A percentile compares a stretch with the other conserved stretches of the same genome.
phyloP scores from a whole-genome alignment of 2,888 invertebrate species.

The Seira sanloemensis region DNA sequence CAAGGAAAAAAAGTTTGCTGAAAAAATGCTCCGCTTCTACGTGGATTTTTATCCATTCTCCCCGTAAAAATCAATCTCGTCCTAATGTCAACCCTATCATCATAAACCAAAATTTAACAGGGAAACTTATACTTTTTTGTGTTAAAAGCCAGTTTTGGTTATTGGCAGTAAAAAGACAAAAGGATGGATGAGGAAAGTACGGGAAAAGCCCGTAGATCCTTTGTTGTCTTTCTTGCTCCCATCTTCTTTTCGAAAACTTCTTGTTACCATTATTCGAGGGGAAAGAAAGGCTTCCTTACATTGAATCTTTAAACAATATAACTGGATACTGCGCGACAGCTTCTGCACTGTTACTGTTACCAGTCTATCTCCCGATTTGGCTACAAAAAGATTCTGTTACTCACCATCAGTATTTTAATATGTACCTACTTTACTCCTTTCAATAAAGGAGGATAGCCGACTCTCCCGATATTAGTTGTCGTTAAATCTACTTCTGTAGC shows the following conservation, averaged over 20 bases:
- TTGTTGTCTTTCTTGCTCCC: slow-evolving; percentile 26
- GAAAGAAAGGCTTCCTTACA: too few relatives aligned
- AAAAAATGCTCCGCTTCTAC: slow-evolving; percentile 55
- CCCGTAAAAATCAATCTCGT: slow-evolving; percentile 70
- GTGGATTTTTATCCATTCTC: slow-evolving; percentile 53
- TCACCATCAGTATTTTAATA: too few relatives aligned
- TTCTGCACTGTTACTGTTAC: too few relatives aligned
- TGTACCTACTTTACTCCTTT: too few relatives aligned
- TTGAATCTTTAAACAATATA: too few relatives aligned
- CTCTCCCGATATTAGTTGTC: too few relatives aligned
- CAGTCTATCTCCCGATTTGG: too few relatives aligned
- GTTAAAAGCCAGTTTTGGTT: slow-evolving; percentile 33
- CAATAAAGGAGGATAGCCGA: too few relatives aligned
- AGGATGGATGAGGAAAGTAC: background rate
- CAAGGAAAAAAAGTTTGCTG: slow-evolving; percentile 57
- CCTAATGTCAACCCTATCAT: slow-evolving; percentile 67
- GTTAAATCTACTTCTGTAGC: too few relatives aligned
- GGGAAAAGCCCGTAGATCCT: slow-evolving; percentile 1
- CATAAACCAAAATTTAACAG: slow-evolving; percentile 57
- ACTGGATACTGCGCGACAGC: too few relatives aligned
- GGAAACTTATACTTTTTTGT: slow-evolving; percentile 47
- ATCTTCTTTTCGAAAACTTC: slow-evolving; percentile 42
- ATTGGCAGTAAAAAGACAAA: slow-evolving; percentile 20
- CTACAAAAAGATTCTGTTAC: too few relatives aligned
- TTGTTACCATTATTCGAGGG: too few relatives aligned